These are phyloP conservation scores for Pterostichus madidus DNA, from an alignment of 2,888 invertebrate species.

Conservation along the genomic window DNA sequence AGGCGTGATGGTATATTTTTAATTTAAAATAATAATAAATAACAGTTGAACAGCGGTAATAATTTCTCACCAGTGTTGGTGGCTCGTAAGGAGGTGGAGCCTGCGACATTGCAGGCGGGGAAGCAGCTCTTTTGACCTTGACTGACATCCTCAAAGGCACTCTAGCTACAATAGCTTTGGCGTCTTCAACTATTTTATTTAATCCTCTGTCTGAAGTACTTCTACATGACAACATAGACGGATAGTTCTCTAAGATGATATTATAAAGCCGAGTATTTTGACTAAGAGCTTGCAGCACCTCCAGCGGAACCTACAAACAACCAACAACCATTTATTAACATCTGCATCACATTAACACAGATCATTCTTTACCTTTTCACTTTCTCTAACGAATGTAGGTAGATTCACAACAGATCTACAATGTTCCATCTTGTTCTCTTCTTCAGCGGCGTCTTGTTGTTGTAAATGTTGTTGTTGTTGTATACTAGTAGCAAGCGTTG, in stretches of 20 bases:
- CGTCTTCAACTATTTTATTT: slow-evolving; percentile 74
- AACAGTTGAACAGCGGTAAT: no score
- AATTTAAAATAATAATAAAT: no score
- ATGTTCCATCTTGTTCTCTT: slow-evolving; percentile 76
- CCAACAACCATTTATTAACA: no score
- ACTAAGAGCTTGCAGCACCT: slow-evolving; percentile 82
- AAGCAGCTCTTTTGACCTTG: slow-evolving; percentile 78
- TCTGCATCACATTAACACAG: no score
- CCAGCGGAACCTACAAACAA: slow-evolving; percentile 84
- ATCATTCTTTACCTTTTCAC: no score
- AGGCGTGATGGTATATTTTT: no score
- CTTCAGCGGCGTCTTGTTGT: slow-evolving; percentile 76
- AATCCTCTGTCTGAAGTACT: slow-evolving; percentile 84
- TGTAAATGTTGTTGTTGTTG: slow-evolving; percentile 76
- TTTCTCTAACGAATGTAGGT: slow-evolving; percentile 86
- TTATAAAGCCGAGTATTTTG: slow-evolving; percentile 84
- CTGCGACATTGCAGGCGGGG: slow-evolving; percentile 50
- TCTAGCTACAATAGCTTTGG: slow-evolving; percentile 73
- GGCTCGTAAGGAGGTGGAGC: slow-evolving; percentile 65
- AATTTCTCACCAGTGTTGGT: no score
- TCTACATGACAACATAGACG: slow-evolving; percentile 82
- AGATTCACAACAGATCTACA: slow-evolving; percentile 85
- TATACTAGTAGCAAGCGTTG: slow-evolving; percentile 82
- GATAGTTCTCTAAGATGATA: slow-evolving; percentile 86
- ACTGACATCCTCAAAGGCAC: slow-evolving; percentile 83